These are phyloP conservation scores for Eristalis pertinax DNA, from an alignment of 2,888 invertebrate genomes.

Conservation along the genomic window DNA sequence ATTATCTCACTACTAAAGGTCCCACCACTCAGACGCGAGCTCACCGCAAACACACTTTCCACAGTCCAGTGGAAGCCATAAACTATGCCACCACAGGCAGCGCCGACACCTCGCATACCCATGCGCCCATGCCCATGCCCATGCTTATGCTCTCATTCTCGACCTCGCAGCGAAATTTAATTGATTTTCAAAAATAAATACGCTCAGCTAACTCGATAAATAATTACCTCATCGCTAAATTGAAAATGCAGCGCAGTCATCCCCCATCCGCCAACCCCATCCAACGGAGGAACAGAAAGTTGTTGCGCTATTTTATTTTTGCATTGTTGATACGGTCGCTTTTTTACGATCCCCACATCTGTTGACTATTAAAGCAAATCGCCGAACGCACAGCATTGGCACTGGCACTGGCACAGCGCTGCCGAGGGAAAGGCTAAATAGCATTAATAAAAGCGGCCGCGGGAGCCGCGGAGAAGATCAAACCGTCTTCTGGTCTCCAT, in stretches of 20 bases:
- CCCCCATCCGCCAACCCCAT: background rate
- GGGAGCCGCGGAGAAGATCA: slow-evolving; percentile 39
- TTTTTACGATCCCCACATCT: slow-evolving; percentile 41
- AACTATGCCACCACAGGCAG: background rate
- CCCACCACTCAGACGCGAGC: background rate
- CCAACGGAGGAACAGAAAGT: background rate
- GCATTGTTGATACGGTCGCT: slow-evolving; percentile 19
- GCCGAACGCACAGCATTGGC: background rate
- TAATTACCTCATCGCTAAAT: slow-evolving; percentile 45
- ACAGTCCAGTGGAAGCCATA: background rate
- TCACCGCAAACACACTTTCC: background rate
- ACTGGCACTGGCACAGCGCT: background rate
- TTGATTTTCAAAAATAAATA: slow-evolving; percentile 10
- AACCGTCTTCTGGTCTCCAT: slow-evolving; percentile 1
- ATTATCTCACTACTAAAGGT: no score
- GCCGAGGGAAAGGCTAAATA: slow-evolving; percentile 6
- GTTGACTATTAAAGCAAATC: slow-evolving; percentile 46
- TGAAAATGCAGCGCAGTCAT: slow-evolving; percentile 20
- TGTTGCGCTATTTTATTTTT: slow-evolving; percentile 25
- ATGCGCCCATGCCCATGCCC: background rate
- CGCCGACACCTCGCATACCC: background rate
- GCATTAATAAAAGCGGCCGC: slow-evolving; percentile 20
- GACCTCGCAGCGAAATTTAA: background rate
- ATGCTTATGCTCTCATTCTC: background rate
- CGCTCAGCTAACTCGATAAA: slow-evolving; percentile 1